Evolutionary conservation across 2,888 invertebrate genomes (phyloP).

Genomic region (Drosophila nr. perissopoda): DNA sequence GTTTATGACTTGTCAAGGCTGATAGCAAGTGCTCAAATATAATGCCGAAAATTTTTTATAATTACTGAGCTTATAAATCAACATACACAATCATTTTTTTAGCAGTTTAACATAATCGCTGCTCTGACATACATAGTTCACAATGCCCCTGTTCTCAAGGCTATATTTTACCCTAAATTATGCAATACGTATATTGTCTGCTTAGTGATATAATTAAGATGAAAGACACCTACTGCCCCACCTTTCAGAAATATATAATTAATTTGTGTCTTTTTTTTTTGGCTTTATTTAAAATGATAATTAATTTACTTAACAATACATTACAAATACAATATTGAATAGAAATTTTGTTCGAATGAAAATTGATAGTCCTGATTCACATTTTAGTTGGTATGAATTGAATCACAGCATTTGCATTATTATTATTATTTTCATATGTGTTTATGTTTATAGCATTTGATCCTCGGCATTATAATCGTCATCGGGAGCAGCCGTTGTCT

Average conservation of each 20-base stretch:
- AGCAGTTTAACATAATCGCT: constrained; percentile 5
- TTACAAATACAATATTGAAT: neutral
- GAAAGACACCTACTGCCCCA: neutral
- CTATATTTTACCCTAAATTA: neutral
- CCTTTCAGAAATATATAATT: neutral
- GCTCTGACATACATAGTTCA: neutral
- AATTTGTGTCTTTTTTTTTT: neutral
- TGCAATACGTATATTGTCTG: constrained; percentile 8
- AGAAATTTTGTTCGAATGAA: neutral
- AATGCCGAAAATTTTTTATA: constrained; percentile 18
- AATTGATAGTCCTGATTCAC: neutral
- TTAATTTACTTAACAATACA: neutral
- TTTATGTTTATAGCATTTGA: constrained; percentile 60
- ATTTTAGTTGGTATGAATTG: neutral
- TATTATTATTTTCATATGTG: neutral
- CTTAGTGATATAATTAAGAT: neutral
- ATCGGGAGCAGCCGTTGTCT: constrained; percentile 38
- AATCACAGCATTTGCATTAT: constrained; percentile 16
- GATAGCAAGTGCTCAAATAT: constrained; percentile 3
- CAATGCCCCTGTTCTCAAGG: constrained; percentile 16
- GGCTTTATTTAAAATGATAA: neutral
- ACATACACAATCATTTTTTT: neutral
- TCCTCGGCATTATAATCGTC: constrained; percentile 54
- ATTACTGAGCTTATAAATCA: constrained; percentile 9
- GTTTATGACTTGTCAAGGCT: constrained; percentile 10